Base-by-base conservation (phyloP, 1,140 invertebrate genomes). In the Bombus superbus region DNA sequence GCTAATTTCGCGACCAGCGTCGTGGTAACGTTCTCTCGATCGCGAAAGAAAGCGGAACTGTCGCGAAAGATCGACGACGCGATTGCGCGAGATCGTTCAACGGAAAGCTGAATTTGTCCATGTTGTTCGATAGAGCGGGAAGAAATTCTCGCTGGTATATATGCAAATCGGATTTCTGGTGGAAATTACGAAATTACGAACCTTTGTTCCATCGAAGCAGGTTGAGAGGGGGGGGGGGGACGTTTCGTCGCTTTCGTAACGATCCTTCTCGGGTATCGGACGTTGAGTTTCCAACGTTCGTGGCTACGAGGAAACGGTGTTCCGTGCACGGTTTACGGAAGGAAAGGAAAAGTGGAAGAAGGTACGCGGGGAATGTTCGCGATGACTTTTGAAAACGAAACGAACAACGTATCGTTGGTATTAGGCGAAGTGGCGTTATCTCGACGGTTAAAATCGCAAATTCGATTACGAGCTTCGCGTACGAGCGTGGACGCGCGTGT, bases 371-470 rank as follows among this genome's bases (percentile, higher is more conserved):
- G 3, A 35, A 35, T 32, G 28, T 5, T 25, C 3, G 18, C 57
- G 42, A 32, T 74, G 40, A 53, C 66, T 81, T 81, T 57, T 72
- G 9, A 57, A 42, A 71, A 25, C n/a, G 9, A 32, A 42, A 42
- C 22, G 47, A 74, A 74, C 35, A 47, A 82, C 59, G n/a, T 74
- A 62, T 73, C 53, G 53, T 73, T 73, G 25, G 18, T n/a, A n/a
- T n/a, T 18, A 32, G 6, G 28, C n/a, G 28, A n/a, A 66, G 11
- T n/a, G 8, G 62, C 47, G 18, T 15, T 32, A 15, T 0, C 62
- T 53, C 28, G 13, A 53, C 9, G 3, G 15, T 72, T 81, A 25
- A 81, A 81, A 82, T 82, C 74, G 80, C 57, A 82, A 82, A 73
- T 73, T 62, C 57, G 80, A 82, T 82, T 47, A 74, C 15, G 35